Base-by-base conservation (phyloP, 1,140 invertebrate genomes). In the Sitophilus oryzae region DNA sequence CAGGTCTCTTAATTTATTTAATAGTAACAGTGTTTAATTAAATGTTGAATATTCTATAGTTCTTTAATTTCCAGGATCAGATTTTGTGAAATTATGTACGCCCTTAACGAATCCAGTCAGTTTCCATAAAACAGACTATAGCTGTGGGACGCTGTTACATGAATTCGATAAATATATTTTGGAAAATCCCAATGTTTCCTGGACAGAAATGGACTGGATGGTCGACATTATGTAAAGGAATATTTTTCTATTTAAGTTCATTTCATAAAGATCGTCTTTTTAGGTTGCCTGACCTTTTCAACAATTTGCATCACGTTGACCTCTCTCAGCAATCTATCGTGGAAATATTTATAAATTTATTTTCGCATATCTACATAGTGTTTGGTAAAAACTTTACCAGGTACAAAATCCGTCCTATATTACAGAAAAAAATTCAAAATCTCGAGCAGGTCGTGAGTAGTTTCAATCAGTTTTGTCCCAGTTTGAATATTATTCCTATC, bases 161-260 rank as follows among this genome's bases (percentile, higher is more conserved):
- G 74, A 76, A 11, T 81, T 81, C 67, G 75, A 80, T 58, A 68
- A 68, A 59, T 72, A 69, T 40, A 62, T 71, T 0, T 75, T 65
- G 70, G 70, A 74, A 47, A 72, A 72, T 55, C 52, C 62, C 20
- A 58, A 52, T 21, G 64, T 64, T 5, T 66, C 66, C 10, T 82
- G 79, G 78, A 65, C 71, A 2, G 74, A 79, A 66, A 60, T 81
- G 20, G 73, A 78, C 2, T 82, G 79, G 79, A 61, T 81, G 3
- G 66, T 71, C 15, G 70, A 78, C 52, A 74, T 70, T 63, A 67
- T 80, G 77, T 79, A 69, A 71, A 72, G 69, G 19, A 14, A 19
- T 14, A 37, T 16, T 19, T n/a, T n/a, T n/a, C n/a, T n/a, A n/a
- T n/a, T n/a, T n/a, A n/a, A n/a, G n/a, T n/a, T n/a, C n/a, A n/a